Conservation (phyloP, 2,113 vertebrate genomes). For the Helogale parvula region DNA sequence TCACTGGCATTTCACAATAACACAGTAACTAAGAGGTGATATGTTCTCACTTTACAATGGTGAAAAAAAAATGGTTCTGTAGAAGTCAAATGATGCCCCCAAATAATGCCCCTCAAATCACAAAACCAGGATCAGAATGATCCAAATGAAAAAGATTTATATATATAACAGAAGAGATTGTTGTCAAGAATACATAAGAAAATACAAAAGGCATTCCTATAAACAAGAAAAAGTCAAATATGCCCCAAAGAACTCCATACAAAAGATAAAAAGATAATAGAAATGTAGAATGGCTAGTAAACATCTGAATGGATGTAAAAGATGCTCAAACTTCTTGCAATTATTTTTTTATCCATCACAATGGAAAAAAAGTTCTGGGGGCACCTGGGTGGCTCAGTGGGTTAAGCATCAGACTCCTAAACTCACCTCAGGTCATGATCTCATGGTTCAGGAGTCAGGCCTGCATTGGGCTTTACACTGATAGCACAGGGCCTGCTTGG, state of each 20-base stretch:
- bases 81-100: not conserved
- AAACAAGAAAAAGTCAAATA: slow-evolving; percentile 47
- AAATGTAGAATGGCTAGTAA: slow-evolving; percentile 10
- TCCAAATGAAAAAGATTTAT: not conserved
- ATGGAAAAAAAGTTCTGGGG: slow-evolving; percentile 5
- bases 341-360: slow-evolving; percentile 1
- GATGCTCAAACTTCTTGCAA: not conserved
- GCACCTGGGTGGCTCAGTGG: too few relatives aligned
- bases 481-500: too few relatives aligned
- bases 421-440: too few relatives aligned
- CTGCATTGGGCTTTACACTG: too few relatives aligned
- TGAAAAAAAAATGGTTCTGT: not conserved
- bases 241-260: slow-evolving; percentile 16
- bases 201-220: not conserved
- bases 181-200: not conserved
- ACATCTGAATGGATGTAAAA: not conserved
- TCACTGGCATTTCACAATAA: not conserved
- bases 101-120: not conserved
- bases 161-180: not conserved
- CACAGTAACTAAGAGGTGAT: not conserved
- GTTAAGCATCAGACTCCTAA: too few relatives aligned
- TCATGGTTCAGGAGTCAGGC: too few relatives aligned
- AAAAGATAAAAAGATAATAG: not conserved
- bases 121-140: slow-evolving; percentile 44
- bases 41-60: not conserved